phyloP scores from a whole-genome alignment of 2,113 vertebrate genomes.

The Malurus elegans region DNA sequence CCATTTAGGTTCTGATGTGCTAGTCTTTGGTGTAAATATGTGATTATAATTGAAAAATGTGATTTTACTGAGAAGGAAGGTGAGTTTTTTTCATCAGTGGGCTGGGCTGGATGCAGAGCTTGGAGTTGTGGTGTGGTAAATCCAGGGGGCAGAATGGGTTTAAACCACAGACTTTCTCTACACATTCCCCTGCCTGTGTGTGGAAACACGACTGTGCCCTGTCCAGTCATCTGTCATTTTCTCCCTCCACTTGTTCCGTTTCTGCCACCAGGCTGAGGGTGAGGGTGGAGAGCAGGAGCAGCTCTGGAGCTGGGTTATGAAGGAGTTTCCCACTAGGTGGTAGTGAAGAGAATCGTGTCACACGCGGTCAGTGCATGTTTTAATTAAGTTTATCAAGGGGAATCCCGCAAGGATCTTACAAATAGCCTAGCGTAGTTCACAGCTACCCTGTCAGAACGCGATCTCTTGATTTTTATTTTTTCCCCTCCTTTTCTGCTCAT shows the following conservation, averaged over 20 bases:
- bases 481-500: background rate
- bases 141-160: background rate
- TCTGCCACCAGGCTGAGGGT: background rate
- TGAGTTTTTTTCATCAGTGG: background rate
- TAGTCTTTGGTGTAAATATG: background rate
- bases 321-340: conserved; percentile 51
- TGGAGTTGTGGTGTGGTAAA: background rate
- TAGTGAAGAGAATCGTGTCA: conserved; percentile 11
- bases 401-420: background rate
- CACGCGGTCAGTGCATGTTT: background rate
- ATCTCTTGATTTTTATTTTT: background rate
- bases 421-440: background rate
- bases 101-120: background rate
- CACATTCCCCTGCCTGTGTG: background rate
- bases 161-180: background rate
- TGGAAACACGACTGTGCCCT: background rate
- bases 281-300: background rate
- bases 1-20: background rate
- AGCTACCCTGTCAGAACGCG: background rate
- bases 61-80: background rate
- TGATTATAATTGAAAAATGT: background rate
- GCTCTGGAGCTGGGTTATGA: background rate
- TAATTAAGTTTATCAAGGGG: background rate
- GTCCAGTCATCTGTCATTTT: background rate
- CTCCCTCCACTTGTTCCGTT: background rate